phyloP scores from a whole-genome alignment of 2,888 invertebrate species.

The Caenorhabditis sp. region DNA sequence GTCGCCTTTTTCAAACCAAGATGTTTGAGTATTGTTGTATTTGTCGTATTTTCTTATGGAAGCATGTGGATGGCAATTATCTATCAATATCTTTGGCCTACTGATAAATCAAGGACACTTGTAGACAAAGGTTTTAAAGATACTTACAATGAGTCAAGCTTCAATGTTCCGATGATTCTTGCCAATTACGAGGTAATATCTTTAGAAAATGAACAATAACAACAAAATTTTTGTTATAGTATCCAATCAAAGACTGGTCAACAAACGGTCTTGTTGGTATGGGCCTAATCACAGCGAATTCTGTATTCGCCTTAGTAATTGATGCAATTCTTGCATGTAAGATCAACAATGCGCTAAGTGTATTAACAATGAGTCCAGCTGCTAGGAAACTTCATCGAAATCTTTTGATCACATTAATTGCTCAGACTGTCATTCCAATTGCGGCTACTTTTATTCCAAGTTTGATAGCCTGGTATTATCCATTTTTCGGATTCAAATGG shows the following conservation, averaged over 20 bases:
- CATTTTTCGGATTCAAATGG: not conserved
- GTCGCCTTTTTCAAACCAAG: not conserved
- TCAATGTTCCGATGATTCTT: slow-evolving; percentile 3
- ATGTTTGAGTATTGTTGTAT: not conserved
- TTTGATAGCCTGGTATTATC: slow-evolving; percentile 13
- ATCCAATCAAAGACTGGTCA: not conserved
- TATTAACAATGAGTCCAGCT: not conserved
- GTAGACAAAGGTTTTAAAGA: not conserved
- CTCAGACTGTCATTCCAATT: slow-evolving; percentile 14
- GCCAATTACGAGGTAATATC: slow-evolving; percentile 1
- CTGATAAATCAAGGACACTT: not conserved
- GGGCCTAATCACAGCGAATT: not conserved
- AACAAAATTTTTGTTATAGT: too few relatives aligned
- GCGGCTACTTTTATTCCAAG: slow-evolving; percentile 13
- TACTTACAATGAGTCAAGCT: not conserved
- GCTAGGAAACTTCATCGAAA: slow-evolving; percentile 7
- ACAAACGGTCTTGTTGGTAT: slow-evolving; percentile 3
- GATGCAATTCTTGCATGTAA: not conserved
- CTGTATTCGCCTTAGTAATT: not conserved
- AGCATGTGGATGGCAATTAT: not conserved
- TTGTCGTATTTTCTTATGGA: not conserved
- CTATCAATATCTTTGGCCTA: slow-evolving; percentile 1
- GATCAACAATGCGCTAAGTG: not conserved
- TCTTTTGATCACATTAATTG: slow-evolving; percentile 6
- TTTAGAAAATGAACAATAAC: too few relatives aligned